phyloP scores from a whole-genome alignment of 1,140 invertebrate species.

The Zaprionus tsacasi region DNA sequence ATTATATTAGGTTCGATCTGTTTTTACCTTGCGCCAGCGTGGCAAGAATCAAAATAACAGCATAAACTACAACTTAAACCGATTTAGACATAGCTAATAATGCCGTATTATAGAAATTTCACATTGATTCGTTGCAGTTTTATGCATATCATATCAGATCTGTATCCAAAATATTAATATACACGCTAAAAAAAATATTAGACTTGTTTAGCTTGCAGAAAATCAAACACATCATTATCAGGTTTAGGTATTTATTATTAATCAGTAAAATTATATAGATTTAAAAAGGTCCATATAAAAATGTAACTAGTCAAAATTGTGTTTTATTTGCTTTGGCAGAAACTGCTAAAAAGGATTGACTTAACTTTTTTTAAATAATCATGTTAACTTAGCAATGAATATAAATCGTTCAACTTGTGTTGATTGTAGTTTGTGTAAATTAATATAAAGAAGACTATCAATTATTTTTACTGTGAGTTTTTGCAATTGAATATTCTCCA shows the following conservation, averaged over 20 bases:
- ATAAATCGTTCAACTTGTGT: too few species aligned
- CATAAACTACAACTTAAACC: neutral
- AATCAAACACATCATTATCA: neutral
- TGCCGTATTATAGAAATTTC: neutral
- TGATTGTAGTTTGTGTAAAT: neutral
- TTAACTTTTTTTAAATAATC: neutral
- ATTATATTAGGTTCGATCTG: too few species aligned
- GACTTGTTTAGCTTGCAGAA: too few species aligned
- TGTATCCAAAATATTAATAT: too few species aligned
- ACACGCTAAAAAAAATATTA: too few species aligned
- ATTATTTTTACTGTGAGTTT: neutral
- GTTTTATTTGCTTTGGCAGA: neutral
- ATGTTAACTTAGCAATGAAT: too few species aligned
- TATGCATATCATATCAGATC: neutral
- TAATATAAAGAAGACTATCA: neutral
- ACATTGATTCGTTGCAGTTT: neutral
- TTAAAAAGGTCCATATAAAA: neutral
- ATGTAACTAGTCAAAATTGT: neutral
- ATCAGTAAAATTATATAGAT: neutral
- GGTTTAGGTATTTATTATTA: neutral
- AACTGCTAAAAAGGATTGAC: neutral
- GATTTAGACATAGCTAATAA: neutral
- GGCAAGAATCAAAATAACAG: constrained; percentile 3
- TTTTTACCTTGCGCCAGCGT: neutral
- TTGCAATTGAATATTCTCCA: neutral